These are phyloP conservation scores for Phaedon cochleariae DNA, from an alignment of 2,888 invertebrate genomes.

Conservation along the genomic window DNA sequence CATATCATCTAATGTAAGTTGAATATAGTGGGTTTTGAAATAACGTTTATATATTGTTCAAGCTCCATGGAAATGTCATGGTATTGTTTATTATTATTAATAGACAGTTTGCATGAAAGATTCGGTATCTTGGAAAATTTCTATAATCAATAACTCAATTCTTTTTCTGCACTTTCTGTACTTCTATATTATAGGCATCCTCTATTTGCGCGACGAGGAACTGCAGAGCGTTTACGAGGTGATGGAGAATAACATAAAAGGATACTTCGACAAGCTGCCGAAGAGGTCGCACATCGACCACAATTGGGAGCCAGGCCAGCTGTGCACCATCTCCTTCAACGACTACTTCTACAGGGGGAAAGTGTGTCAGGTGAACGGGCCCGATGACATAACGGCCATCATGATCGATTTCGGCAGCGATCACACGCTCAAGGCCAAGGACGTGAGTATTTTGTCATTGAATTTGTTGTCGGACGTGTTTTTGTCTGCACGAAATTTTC, in stretches of 20 bases:
- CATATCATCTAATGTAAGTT: too few species aligned
- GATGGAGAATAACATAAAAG: constrained; percentile 51
- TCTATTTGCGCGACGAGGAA: constrained; percentile 60
- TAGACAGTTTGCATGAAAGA: too few species aligned
- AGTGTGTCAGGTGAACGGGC: constrained; percentile 60
- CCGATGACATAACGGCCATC: constrained; percentile 64
- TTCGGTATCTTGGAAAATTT: too few species aligned
- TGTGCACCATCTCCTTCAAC: constrained; percentile 77
- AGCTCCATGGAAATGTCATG: too few species aligned
- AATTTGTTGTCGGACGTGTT: too few species aligned
- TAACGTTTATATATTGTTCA: too few species aligned
- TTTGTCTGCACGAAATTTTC: too few species aligned
- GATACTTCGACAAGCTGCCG: constrained; percentile 43
- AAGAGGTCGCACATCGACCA: constrained; percentile 20
- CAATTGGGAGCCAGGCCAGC: constrained; percentile 69
- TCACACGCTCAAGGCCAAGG: constrained; percentile 68
- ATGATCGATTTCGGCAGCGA: constrained; percentile 88
- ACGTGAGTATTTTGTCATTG: constrained; percentile 44
- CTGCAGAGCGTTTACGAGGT: constrained; percentile 45
- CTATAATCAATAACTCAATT: too few species aligned
- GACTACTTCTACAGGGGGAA: constrained; percentile 76
- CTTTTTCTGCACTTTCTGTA: too few species aligned
- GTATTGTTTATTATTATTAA: too few species aligned
- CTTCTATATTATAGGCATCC: too few species aligned
- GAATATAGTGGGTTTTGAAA: too few species aligned